phyloP scores from a whole-genome alignment of 2,113 vertebrate genomes.

The Canis aureus region DNA sequence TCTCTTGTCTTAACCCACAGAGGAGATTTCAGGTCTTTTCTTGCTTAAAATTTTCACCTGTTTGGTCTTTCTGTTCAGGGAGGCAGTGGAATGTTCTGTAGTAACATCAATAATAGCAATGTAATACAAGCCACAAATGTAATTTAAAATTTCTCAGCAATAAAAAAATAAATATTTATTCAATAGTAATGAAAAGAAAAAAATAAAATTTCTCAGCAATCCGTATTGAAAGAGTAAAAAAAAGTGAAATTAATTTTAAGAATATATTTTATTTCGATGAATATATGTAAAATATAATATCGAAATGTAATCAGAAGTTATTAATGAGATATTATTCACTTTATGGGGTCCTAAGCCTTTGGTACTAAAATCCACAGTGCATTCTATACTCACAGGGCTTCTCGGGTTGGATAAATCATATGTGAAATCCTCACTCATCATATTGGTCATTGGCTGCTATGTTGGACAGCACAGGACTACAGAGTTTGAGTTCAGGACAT shows the following conservation, averaged over 20 bases:
- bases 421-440: neutral
- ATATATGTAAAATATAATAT: neutral
- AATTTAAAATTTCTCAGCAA: neutral
- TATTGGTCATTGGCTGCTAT: neutral
- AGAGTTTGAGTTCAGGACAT: slow-evolving; percentile 45
- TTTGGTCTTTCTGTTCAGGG: slow-evolving; percentile 14
- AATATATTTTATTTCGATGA: neutral
- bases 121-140: neutral
- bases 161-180: no score
- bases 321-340: neutral
- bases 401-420: neutral
- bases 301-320: neutral
- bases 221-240: neutral
- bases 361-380: neutral
- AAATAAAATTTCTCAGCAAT: neutral
- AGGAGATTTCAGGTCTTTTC: neutral
- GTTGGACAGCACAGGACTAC: neutral
- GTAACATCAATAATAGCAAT: neutral
- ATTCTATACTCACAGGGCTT: neutral
- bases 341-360: neutral
- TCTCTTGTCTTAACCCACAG: neutral
- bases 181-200: no score
- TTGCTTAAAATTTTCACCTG: neutral
- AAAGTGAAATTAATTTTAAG: neutral
- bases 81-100: slow-evolving; percentile 31